Evolutionary conservation across 1,140 invertebrate species (phyloP).

Genomic region (Holotrichia oblita): DNA sequence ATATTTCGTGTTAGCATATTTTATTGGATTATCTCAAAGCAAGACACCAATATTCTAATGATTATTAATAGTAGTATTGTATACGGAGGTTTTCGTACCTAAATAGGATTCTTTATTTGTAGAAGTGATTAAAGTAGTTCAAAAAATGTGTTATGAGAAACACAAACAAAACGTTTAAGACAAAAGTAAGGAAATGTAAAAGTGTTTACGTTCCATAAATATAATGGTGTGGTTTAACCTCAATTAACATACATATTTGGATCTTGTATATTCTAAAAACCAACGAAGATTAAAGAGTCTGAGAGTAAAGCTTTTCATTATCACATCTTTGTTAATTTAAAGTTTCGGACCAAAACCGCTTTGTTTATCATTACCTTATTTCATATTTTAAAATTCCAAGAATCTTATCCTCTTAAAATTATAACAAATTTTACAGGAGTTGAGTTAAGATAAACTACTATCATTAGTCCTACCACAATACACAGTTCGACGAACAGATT

Average conservation of each 20-base stretch:
- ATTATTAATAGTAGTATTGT: neutral
- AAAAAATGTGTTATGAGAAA: too few relatives aligned
- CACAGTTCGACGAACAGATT: too few relatives aligned
- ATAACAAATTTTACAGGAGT: too few relatives aligned
- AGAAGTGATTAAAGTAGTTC: too few relatives aligned
- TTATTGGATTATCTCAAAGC: neutral
- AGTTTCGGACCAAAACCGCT: neutral
- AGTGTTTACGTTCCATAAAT: neutral
- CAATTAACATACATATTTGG: neutral
- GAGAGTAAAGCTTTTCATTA: neutral
- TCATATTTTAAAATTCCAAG: neutral
- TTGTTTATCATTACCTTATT: neutral
- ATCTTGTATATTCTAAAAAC: neutral
- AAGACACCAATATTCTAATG: neutral
- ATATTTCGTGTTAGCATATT: neutral
- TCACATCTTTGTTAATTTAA: constrained; percentile 22
- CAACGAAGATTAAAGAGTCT: constrained; percentile 1
- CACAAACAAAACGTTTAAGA: too few relatives aligned
- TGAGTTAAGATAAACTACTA: too few relatives aligned
- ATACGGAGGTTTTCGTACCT: neutral
- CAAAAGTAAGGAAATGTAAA: neutral
- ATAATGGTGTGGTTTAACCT: neutral
- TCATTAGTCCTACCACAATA: too few relatives aligned
- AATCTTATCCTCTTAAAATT: neutral
- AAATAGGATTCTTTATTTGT: too few relatives aligned